These are phyloP conservation scores for Drosophila teissieri DNA, from an alignment of 1,140 invertebrate species.

Conservation along the genomic window DNA sequence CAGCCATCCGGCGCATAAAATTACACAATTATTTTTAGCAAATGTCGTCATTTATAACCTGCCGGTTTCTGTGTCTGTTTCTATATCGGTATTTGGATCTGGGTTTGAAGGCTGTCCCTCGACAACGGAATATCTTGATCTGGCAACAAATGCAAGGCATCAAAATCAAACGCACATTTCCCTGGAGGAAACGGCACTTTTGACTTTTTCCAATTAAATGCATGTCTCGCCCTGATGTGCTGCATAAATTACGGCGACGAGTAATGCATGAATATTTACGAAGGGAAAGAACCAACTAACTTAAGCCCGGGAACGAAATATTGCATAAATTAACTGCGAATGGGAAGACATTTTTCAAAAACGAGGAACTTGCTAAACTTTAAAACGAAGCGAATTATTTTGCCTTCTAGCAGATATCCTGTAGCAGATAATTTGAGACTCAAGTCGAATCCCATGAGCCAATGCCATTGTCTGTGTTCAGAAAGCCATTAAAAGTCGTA, in stretches of 20 bases:
- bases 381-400: not conserved
- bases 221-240: conserved; percentile 22
- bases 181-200: conserved; percentile 4
- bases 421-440: conserved; percentile 9
- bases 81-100: conserved; percentile 10
- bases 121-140: conserved; percentile 7
- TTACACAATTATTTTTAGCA: conserved; percentile 70
- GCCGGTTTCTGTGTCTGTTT: conserved; percentile 9
- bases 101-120: conserved; percentile 23
- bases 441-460: not conserved
- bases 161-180: conserved; percentile 10
- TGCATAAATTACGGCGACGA: conserved; percentile 43
- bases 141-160: conserved; percentile 9
- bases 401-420: not conserved
- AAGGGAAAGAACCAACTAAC: conserved; percentile 1
- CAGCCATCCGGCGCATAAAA: conserved; percentile 52
- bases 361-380: not conserved
- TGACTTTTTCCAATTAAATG: conserved; percentile 47
- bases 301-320: not conserved
- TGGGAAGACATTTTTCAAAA: not conserved
- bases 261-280: conserved; percentile 33
- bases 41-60: conserved; percentile 65
- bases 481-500: conserved; percentile 7
- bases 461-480: conserved; percentile 3
- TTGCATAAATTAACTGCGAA: not conserved